Base-by-base conservation (phyloP, 2,888 invertebrate genomes). In the Amphiduros pacificus region DNA sequence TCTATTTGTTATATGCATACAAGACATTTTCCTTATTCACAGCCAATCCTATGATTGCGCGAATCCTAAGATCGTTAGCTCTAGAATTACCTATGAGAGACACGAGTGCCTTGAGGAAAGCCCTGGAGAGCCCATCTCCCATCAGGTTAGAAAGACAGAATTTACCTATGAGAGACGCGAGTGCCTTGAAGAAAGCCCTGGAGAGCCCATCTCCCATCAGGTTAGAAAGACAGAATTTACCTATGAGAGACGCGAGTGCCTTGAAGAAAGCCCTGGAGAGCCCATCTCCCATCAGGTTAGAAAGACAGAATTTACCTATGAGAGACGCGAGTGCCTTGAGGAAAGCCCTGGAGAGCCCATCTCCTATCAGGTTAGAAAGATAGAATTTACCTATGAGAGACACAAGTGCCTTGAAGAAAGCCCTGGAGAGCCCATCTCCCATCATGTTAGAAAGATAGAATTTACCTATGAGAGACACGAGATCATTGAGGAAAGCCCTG, bases 291-390 rank as follows among this genome's bases (percentile, higher is more conserved):
- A 9, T 14, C 14, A 14, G 14, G 17, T 9, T 17, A 9, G 22
- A 17, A 17, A 20, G n/a, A 17, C 32, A 24, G 55, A 11, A 56
- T 58, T 62, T 60, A 80, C 97, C 97, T 74, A 98, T 97, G 60
- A 98, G 86, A 81, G 92, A 91, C 14, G 97, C 97, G 70, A 97
- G 85, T 11, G 95, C 92, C 64, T 91, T 87, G 59, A 98, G 86
- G 84, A 98, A 98, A 51, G 95, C 92, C 76, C 94, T 88, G 2
- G 96, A 92, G 4, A 98, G 91, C 0, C 93, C 91, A 82, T 98
- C 97, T 0, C 96, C 96, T 62, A 78, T 73, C 66, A 81, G 73
- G 27, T 73, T 71, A 20, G 9, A 11, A 14, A 49, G 9, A 49
- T 20, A 24, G 55, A 11, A 56, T 58, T 62, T 60, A 80, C 97